Conservation (phyloP, 2,888 invertebrate species). For the Oligia strigilis region DNA sequence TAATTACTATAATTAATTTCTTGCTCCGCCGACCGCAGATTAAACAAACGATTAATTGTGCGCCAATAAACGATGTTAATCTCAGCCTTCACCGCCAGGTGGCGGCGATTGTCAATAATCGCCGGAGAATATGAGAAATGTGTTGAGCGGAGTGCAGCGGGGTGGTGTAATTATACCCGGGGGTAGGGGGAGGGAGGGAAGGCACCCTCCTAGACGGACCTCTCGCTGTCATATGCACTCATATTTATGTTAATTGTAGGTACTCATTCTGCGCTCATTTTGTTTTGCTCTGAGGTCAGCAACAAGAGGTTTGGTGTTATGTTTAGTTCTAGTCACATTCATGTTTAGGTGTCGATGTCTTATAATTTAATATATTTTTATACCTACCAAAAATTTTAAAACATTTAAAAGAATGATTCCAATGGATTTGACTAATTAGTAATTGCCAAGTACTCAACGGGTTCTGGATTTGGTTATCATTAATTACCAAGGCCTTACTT, state of each 20-base stretch:
- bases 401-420: not conserved
- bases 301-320: not conserved
- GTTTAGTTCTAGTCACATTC: not conserved
- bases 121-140: constrained; percentile 75
- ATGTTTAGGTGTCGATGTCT: not conserved
- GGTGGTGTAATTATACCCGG: constrained; percentile 74
- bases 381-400: too few relatives aligned
- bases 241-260: constrained; percentile 76
- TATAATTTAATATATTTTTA: not conserved
- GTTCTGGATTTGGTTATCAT: not conserved
- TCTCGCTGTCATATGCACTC: constrained; percentile 79
- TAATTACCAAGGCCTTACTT: too few relatives aligned
- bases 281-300: constrained; percentile 29
- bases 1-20: constrained; percentile 81
- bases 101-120: constrained; percentile 83
- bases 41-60: constrained; percentile 84
- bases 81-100: constrained; percentile 86
- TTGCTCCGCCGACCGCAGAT: constrained; percentile 80
- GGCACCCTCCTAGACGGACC: constrained; percentile 45
- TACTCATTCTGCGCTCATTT: constrained; percentile 26
- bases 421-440: not conserved
- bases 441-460: not conserved
- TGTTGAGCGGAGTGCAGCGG: constrained; percentile 66
- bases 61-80: constrained; percentile 85
- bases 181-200: not conserved